Base-by-base conservation (phyloP, 2,888 invertebrate species). In the Drymonia ruficornis region DNA sequence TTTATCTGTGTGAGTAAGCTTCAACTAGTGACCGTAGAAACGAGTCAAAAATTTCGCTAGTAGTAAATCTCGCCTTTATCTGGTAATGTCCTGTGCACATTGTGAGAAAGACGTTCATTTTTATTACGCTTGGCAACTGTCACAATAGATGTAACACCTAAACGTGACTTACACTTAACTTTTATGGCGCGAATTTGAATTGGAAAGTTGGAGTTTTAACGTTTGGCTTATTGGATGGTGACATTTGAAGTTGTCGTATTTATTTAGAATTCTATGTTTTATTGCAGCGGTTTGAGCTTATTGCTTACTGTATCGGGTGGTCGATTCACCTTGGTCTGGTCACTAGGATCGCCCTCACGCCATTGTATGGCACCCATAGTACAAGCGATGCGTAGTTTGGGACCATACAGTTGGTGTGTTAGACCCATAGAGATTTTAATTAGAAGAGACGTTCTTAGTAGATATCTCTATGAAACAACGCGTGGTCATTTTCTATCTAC, bases 21-120 rank as follows among this genome's bases (percentile, higher is more conserved):
- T 46, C 55, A 67, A 63, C 54, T 61, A 59, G 65, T 51, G 57
- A 52, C 55, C 53, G 50, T 52, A 44, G 49, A 15, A 63, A 47
- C 47, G 47, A 52, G 55, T 56, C 51, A 51, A 46, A 50, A 62
- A 64, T 63, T 59, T 56, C 58, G 50, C 36, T 48, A 44, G 65
- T 53, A 59, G 51, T 56, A 59, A 67, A 70, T 56, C 67, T 67
- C 63, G 56, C 63, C 56, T 67, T 58, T 70, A 63, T 67, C 71
- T 70, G 59, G 70, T 67, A 70, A 70, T 70, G 72, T 66, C 56
- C 56, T 52, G 56, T 71, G 63, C 65, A 57, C 65, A 68, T 62
- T 69, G 77, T 55, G 61, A 57, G 69, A 67, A 72, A 69, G 69
- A 65, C 77, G 71, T 79, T 78, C 63, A 73, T 74, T 78, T 78